Conservation (phyloP, 2,113 vertebrate genomes). For the Macaca fascicularis region T2T-MFA8v1.1 NC_088379.1:149306501-149307000, state of each 20-base stretch:
- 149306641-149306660: slow-evolving; percentile 77
- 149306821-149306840: not conserved
- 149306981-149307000: not conserved
- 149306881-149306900: not conserved
- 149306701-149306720: slow-evolving; percentile 74
- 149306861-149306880: not conserved
- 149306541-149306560: slow-evolving; percentile 73
- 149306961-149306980: not conserved
- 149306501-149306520: slow-evolving; percentile 77
- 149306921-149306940: not conserved
- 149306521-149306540: slow-evolving; percentile 77
- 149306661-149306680: slow-evolving; percentile 72
- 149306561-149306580: slow-evolving; percentile 74
- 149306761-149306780: slow-evolving; percentile 45
- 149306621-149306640: slow-evolving; percentile 76
- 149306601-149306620: slow-evolving; percentile 81
- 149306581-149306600: slow-evolving; percentile 81
- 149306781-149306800: not conserved
- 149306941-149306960: not conserved
- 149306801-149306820: not conserved
- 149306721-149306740: slow-evolving; percentile 64
- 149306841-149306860: not conserved
- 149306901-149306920: not conserved
- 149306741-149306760: not conserved
- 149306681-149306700: slow-evolving; percentile 68